A percentile compares a stretch with the other conserved stretches of the same genome.
phyloP scores from a whole-genome alignment of 2,888 invertebrate genomes.

The Lagria hirta region DNA sequence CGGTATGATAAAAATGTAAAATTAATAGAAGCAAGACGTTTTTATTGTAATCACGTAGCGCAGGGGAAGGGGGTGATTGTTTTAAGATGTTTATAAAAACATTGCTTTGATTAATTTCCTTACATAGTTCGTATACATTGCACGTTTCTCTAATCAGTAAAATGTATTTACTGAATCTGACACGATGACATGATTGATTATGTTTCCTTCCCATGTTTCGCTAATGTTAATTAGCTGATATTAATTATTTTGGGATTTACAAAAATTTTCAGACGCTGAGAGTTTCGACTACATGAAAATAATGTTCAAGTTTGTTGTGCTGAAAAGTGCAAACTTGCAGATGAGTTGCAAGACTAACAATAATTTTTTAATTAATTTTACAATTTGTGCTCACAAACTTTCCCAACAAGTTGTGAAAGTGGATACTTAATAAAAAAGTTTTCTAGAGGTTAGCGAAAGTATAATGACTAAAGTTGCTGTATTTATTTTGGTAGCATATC shows the following conservation, averaged over 20 bases:
- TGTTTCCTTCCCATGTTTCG: conserved; percentile 17
- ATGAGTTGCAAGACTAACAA: conserved; percentile 2
- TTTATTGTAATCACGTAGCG: conserved; percentile 19
- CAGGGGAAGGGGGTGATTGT: conserved; percentile 24
- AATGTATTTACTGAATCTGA: conserved; percentile 28
- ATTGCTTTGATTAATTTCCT: conserved; percentile 18
- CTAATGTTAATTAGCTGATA: conserved; percentile 23
- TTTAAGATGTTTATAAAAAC: conserved; percentile 20
- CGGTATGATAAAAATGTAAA: conserved; percentile 12
- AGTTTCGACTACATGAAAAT: neutral
- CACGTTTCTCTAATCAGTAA: conserved; percentile 26
- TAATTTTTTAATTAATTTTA: conserved; percentile 30
- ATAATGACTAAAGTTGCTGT: too few species aligned
- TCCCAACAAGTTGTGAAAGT: conserved; percentile 3
- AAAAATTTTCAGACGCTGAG: conserved; percentile 2
- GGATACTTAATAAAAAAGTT: conserved; percentile 15
- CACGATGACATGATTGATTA: conserved; percentile 27
- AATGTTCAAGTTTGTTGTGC: conserved; percentile 2
- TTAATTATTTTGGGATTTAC: conserved; percentile 20
- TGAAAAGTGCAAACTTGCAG: conserved; percentile 3
- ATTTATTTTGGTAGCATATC: too few species aligned
- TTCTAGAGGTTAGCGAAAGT: too few species aligned
- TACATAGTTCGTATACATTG: conserved; percentile 14
- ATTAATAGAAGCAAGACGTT: conserved; percentile 2
- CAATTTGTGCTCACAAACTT: conserved; percentile 28